Evolutionary conservation across 2,797 vertebrate species (phyloP), one percentile per base, ranked within the genome.

Genomic region (Ataeniobius toweri): DNA sequence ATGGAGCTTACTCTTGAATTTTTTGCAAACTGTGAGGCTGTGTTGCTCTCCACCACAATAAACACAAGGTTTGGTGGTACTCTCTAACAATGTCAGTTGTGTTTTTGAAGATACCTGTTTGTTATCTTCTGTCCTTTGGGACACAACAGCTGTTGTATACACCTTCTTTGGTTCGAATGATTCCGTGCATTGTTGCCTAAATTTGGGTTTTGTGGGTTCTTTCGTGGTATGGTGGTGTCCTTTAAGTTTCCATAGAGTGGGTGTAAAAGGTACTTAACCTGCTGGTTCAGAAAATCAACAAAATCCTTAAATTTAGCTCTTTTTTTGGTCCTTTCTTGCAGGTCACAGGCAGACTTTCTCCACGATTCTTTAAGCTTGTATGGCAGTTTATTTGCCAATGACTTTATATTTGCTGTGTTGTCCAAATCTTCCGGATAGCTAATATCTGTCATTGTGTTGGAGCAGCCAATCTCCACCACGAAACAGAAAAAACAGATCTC

Each of bases 1-100:
- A 88, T 2, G 83, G 73, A 75, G 63, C 14, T 6, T 83, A 82
- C 5, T 85, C 10, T 79, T 67, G 84, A 26, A 46, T 46, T 75
- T 83, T 31, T 56, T 67, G 65, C 56, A 76, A 26, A 55, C 81
- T 48, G 41, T 16, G 13, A 51, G 12, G 6, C 48, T 71, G 13
- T 50, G 69, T 13, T 51, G 46, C 22, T 46, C 22, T 26, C 46
- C 46, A 28, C 24, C 12, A 28, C 46, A 51, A 4, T 68, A 68
- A 68, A 51, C 12, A 28, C 46, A 71, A 6, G 69, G 46, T 18
- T 28, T 71, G 6, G 14, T 50, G 14, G 6, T 28, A 8, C 13
- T 14, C 0, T 71, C 69, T 18, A 5, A 6, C 9, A 9, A 51
- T 2, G 2, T n/a, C 13, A n/a, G 3, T 18, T 71, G 13, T 46